phyloP scores from a whole-genome alignment of 2,113 vertebrate species.

The Oncorhynchus mykiss region DNA sequence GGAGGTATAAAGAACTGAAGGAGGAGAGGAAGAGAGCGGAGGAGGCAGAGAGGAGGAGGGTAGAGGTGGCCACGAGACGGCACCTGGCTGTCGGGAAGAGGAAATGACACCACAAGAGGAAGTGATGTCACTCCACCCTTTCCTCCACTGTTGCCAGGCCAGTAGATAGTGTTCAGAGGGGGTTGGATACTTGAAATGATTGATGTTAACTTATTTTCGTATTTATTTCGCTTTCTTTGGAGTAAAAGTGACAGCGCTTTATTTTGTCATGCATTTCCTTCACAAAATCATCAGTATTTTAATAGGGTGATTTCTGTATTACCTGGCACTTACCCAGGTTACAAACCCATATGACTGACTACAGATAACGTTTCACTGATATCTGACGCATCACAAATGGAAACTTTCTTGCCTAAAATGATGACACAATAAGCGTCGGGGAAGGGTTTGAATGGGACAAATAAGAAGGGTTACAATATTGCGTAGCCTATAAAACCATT shows the following conservation, averaged over 20 bases:
- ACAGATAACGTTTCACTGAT: too few species aligned
- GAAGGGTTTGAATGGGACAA: too few species aligned
- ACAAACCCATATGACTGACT: too few species aligned
- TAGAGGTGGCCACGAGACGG: constrained; percentile 70
- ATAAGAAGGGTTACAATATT: too few species aligned
- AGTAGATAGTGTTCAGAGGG: constrained; percentile 22
- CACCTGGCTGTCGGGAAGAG: constrained; percentile 61
- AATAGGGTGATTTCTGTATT: constrained; percentile 13
- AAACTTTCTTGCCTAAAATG: too few species aligned
- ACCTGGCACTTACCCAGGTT: too few species aligned
- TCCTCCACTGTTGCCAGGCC: background rate
- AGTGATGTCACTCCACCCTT: background rate
- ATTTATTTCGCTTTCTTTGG: constrained; percentile 69
- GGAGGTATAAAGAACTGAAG: constrained; percentile 94
- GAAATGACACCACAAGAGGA: constrained; percentile 52
- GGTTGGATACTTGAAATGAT: constrained; percentile 70
- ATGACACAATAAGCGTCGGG: too few species aligned
- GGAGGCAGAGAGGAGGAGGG: constrained; percentile 80
- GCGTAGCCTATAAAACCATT: background rate
- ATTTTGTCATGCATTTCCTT: constrained; percentile 37
- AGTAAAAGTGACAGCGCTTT: constrained; percentile 30
- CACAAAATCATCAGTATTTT: constrained; percentile 20
- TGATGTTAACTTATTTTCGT: constrained; percentile 66
- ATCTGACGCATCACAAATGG: too few species aligned
- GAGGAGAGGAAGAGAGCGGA: constrained; percentile 88